These are phyloP conservation scores for Drosophila arawakana DNA, from an alignment of 1,140 invertebrate species.

Conservation along the genomic window DNA sequence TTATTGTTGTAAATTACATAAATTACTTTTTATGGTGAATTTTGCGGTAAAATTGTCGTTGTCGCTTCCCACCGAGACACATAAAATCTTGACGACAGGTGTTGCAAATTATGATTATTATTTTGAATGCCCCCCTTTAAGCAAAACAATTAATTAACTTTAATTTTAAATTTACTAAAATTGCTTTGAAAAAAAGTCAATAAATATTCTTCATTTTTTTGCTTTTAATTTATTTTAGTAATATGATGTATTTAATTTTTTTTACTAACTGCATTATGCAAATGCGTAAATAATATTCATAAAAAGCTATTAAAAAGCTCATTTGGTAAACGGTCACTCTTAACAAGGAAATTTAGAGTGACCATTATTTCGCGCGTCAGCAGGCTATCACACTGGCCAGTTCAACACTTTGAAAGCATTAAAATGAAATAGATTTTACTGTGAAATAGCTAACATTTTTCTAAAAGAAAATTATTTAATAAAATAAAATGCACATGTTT, in stretches of 20 bases:
- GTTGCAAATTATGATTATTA: conserved; percentile 78
- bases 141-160: conserved; percentile 10
- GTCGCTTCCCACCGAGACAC: conserved; percentile 25
- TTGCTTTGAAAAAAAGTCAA: too few relatives aligned
- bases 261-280: too few relatives aligned
- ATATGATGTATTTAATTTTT: too few relatives aligned
- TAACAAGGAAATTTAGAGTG: background rate
- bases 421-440: background rate
- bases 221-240: too few relatives aligned
- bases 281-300: background rate
- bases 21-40: conserved; percentile 71
- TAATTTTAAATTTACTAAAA: conserved; percentile 1
- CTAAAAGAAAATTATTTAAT: background rate
- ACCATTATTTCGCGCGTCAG: background rate
- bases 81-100: conserved; percentile 73
- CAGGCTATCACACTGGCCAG: background rate
- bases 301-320: background rate
- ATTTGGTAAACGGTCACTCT: conserved; percentile 6
- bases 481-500: background rate
- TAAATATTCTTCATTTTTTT: too few relatives aligned
- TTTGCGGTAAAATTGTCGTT: conserved; percentile 44
- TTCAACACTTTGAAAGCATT: background rate
- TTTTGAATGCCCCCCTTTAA: conserved; percentile 57
- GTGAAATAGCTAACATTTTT: background rate
- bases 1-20: conserved; percentile 68